phyloP scores from a whole-genome alignment of 2,797 vertebrate species.

The Meriones psammophilus region DNA sequence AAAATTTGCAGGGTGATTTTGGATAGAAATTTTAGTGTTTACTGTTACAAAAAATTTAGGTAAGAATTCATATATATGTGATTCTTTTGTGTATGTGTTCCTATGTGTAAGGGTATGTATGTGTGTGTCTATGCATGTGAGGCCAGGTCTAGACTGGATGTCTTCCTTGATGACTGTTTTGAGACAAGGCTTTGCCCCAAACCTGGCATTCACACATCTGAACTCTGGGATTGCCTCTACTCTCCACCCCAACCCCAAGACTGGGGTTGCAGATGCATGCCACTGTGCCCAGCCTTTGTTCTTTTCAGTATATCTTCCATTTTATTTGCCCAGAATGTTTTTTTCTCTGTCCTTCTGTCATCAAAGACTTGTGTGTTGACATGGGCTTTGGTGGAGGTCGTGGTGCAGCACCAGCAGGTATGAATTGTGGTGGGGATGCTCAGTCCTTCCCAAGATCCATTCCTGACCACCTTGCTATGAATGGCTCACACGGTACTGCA shows the following conservation, averaged over 20 bases:
- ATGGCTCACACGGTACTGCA: too few relatives aligned
- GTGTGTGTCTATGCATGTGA: not conserved
- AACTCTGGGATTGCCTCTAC: not conserved
- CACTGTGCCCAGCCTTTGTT: too few relatives aligned
- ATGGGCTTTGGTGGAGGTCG: too few relatives aligned
- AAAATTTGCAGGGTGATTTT: slow-evolving; percentile 52
- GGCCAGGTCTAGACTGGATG: not conserved
- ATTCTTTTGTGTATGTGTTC: not conserved
- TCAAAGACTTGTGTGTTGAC: too few relatives aligned
- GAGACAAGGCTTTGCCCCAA: not conserved
- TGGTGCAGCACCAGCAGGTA: too few relatives aligned
- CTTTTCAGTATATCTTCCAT: too few relatives aligned
- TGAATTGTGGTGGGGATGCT: too few relatives aligned
- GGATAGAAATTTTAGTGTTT: slow-evolving; percentile 5
- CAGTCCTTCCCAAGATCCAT: too few relatives aligned
- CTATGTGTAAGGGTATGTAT: not conserved
- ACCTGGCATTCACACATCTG: not conserved
- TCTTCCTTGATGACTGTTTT: not conserved
- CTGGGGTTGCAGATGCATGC: not conserved
- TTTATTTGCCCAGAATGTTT: too few relatives aligned
- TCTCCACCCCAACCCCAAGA: not conserved
- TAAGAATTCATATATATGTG: not conserved
- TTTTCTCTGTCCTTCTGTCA: too few relatives aligned
- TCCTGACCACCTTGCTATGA: too few relatives aligned
- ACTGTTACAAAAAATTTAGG: slow-evolving; percentile 16